phyloP scores from a whole-genome alignment of 2,113 vertebrate genomes.

The Psilopsiagon aymara region DNA sequence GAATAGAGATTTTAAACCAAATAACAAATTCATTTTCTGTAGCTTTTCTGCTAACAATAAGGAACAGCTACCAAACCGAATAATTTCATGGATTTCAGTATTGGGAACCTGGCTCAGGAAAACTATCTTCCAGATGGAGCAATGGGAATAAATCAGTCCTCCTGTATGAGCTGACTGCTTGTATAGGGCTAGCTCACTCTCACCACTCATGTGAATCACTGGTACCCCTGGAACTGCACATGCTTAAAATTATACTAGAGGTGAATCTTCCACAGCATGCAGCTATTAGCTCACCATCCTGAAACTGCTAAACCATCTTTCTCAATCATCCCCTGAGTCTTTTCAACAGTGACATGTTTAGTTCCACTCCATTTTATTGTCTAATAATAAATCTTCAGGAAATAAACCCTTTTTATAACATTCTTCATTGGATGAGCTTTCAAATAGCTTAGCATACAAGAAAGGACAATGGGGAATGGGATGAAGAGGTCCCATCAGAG shows the following conservation, averaged over 20 bases:
- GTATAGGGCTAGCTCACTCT: not conserved
- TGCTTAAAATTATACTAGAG: not conserved
- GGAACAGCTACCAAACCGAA: constrained; percentile 9
- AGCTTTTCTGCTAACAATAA: not conserved
- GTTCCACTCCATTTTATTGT: not conserved
- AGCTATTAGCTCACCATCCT: not conserved
- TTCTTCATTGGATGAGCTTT: not conserved
- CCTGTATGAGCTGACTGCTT: not conserved
- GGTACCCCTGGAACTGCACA: not conserved
- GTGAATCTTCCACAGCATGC: not conserved
- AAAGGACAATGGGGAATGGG: not conserved
- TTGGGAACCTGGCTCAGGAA: not conserved
- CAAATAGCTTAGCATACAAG: not conserved
- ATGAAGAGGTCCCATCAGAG: not conserved
- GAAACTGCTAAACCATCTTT: not conserved
- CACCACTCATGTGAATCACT: not conserved
- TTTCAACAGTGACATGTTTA: not conserved
- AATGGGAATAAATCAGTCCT: not conserved
- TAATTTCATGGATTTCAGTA: not conserved
- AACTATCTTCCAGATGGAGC: not conserved
- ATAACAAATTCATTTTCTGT: not conserved
- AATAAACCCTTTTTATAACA: not conserved
- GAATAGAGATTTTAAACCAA: not conserved
- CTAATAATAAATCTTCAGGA: not conserved
- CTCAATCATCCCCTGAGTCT: not conserved